Base-by-base conservation (phyloP, 2,888 invertebrate species). In the Neocrepidodera transversa region DNA sequence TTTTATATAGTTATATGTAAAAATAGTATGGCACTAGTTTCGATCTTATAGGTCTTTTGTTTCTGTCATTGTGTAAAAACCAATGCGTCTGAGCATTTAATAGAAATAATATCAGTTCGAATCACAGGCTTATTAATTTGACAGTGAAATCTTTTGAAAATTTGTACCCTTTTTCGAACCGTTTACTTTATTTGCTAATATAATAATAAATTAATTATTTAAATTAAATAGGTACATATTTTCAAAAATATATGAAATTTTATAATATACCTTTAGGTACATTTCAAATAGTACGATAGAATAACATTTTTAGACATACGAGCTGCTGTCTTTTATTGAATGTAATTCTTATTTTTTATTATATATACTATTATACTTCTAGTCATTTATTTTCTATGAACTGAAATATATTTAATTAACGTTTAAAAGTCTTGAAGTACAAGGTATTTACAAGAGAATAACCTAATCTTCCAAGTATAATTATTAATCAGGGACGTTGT, bases 51-150 rank as follows among this genome's bases (percentile, higher is more conserved):
- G 6, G 5, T n/a, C 42, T 1, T 18, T 20, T 14, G n/a, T 18
- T 42, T 20, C 42, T 13, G 42, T 42, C 42, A 42, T 6, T 42
- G 5, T 11, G 32, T 32, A 32, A 32, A 32, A 32, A 13, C 6
- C 11, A 32, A 13, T n/a, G 5, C 2, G 11, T 28, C n/a, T 53
- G 43, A 53, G 53, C 53, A 53, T 53, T 35, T 23, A 7, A 35
- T 10, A 45, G n/a, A 36, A 20, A 23, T 45, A 53, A 53, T 53
- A 53, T 53, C 53, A 53, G 43, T 53, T 43, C 45, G 14, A 53
- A 53, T 53, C 53, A 53, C 53, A 53, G 45, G 35, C 20, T 38
- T 35, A 10, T 10, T 35, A 50, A 50, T 50, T 50, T 50, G 50
- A 50, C 50, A 50, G 30, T 6, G 30, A 30, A 2, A 8, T 30